Evolutionary conservation across 1,140 invertebrate species (phyloP).

Genomic region (Ceratina calcarata): DNA sequence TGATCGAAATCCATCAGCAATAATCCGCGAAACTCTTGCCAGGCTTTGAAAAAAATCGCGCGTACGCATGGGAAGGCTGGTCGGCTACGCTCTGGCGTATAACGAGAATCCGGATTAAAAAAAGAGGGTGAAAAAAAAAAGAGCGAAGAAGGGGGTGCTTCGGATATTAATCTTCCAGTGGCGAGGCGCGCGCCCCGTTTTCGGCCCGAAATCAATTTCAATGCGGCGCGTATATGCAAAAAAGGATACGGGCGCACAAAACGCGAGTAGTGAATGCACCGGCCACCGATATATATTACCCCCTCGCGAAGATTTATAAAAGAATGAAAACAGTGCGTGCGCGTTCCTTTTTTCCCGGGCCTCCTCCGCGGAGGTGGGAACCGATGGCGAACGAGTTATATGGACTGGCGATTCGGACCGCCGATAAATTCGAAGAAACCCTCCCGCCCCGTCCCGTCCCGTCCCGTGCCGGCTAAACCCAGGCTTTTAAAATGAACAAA

Average conservation of each 20-base stretch:
- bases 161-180: constrained; percentile 52
- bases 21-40: too few relatives aligned
- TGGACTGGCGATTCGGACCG: constrained; percentile 59
- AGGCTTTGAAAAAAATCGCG: too few relatives aligned
- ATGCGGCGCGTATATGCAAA: constrained; percentile 45
- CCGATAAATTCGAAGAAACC: constrained; percentile 58
- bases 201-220: constrained; percentile 54
- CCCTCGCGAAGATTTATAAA: constrained; percentile 58
- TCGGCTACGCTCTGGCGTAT: neutral
- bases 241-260: constrained; percentile 46
- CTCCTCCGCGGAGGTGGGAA: constrained; percentile 42
- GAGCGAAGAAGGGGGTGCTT: constrained; percentile 21
- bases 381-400: constrained; percentile 55
- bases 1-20: too few relatives aligned
- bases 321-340: constrained; percentile 57
- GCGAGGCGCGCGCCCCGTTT: constrained; percentile 14
- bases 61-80: neutral
- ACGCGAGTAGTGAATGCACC: constrained; percentile 41
- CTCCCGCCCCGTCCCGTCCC: constrained; percentile 3
- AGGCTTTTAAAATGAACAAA: constrained; percentile 51
- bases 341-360: neutral
- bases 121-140: neutral
- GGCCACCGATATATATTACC: constrained; percentile 50
- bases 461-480: constrained; percentile 7
- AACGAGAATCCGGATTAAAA: constrained; percentile 26